Percentiles rank a stretch among this genome's conserved stretches.
phyloP scores from a whole-genome alignment of 1,140 invertebrate species.

The Trinorchestia longiramus region DNA sequence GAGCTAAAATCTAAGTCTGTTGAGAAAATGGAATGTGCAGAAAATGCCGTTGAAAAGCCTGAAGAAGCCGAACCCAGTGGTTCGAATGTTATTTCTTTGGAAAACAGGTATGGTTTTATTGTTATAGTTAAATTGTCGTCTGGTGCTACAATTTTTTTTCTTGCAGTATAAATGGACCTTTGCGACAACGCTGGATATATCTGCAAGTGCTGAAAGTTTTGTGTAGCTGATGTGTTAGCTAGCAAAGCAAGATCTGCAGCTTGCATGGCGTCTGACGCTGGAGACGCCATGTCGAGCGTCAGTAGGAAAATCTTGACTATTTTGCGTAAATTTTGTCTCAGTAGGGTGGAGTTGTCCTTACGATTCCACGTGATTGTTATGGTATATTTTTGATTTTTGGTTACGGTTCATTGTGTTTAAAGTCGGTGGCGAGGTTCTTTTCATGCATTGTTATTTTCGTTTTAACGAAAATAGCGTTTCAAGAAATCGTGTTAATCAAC shows the following conservation, averaged over 20 bases:
- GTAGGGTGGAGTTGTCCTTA: no score
- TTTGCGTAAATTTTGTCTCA: background rate
- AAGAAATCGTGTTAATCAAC: no score
- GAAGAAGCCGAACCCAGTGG: background rate
- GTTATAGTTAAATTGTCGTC: background rate
- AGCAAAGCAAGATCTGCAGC: background rate
- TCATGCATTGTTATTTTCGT: no score
- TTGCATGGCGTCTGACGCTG: background rate
- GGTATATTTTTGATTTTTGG: no score
- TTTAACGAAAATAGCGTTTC: no score
- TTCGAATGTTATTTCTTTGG: background rate
- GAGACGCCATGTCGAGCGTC: background rate
- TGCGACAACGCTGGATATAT: no score
- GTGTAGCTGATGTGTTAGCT: background rate
- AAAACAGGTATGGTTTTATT: background rate
- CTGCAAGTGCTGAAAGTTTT: no score
- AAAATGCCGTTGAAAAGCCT: background rate
- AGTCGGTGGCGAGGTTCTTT: no score
- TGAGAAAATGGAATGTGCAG: background rate
- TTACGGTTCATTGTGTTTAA: no score
- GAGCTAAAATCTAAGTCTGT: conserved; percentile 1
- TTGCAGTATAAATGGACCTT: no score
- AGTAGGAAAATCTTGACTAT: background rate
- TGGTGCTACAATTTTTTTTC: no score
- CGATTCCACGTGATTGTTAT: no score